These are phyloP conservation scores for Cordilura impudica DNA, from an alignment of 2,888 invertebrate species.

Conservation along the genomic window DNA sequence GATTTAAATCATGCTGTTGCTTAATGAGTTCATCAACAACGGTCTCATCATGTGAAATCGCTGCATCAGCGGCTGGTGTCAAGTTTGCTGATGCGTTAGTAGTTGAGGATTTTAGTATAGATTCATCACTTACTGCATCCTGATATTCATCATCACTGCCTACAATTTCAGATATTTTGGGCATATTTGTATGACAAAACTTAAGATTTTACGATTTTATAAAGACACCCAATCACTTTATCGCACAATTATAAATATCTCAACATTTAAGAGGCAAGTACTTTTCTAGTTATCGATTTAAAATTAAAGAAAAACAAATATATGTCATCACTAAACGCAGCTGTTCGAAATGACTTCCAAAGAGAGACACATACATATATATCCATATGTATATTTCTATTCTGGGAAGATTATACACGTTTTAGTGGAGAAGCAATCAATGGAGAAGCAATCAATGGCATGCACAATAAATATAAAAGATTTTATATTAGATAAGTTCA, in stretches of 20 bases:
- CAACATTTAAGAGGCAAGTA: no score
- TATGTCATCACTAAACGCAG: not conserved
- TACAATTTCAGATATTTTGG: constrained; percentile 62
- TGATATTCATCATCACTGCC: constrained; percentile 73
- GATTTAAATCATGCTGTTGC: constrained; percentile 68
- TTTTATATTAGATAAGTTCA: constrained; percentile 66
- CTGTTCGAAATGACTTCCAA: not conserved
- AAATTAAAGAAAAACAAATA: not conserved
- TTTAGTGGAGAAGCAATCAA: not conserved
- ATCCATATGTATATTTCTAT: no score
- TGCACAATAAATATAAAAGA: constrained; percentile 57
- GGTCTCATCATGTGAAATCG: constrained; percentile 60
- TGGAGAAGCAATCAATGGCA: constrained; percentile 2
- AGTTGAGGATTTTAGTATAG: not conserved
- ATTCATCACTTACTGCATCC: constrained; percentile 68
- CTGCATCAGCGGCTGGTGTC: not conserved
- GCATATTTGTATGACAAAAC: constrained; percentile 49
- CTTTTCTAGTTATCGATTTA: not conserved
- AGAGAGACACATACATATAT: no score
- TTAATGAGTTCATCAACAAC: constrained; percentile 70
- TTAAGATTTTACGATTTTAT: not conserved
- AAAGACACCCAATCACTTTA: no score
- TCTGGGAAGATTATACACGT: not conserved
- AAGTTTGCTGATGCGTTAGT: not conserved
- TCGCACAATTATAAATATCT: no score